Evolutionary conservation across 1,140 invertebrate genomes (phyloP).

Genomic region (Drosophila sproati): DNA sequence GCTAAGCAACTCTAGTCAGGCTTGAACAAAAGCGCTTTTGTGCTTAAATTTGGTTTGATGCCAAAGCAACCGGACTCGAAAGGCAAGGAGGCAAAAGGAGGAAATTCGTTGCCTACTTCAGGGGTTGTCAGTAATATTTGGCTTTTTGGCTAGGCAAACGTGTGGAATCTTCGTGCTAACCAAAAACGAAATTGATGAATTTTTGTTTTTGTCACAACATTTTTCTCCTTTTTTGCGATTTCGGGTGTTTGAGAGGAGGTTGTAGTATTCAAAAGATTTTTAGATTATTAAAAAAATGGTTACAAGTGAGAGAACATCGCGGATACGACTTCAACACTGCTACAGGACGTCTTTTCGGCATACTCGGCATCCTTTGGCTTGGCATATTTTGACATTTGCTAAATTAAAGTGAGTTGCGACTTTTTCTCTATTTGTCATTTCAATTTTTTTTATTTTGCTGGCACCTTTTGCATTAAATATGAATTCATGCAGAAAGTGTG

Average conservation of each 20-base stretch:
- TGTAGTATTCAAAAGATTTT: constrained; percentile 65
- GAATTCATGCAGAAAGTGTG: constrained; percentile 62
- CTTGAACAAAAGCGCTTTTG: constrained; percentile 54
- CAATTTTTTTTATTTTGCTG: constrained; percentile 19
- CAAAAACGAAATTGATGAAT: constrained; percentile 57
- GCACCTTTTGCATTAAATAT: constrained; percentile 66
- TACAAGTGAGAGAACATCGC: constrained; percentile 38
- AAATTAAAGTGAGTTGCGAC: constrained; percentile 71
- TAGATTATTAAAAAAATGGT: constrained; percentile 75
- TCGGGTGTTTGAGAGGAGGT: constrained; percentile 43
- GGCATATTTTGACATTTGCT: constrained; percentile 64
- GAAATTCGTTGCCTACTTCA: constrained; percentile 37
- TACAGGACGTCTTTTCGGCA: constrained; percentile 6
- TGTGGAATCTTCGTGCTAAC: constrained; percentile 13
- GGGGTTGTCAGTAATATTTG: constrained; percentile 47
- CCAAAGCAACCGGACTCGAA: constrained; percentile 22
- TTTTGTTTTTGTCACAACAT: constrained; percentile 51
- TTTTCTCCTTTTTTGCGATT: constrained; percentile 30
- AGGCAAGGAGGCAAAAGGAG: background rate
- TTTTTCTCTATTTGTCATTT: constrained; percentile 23
- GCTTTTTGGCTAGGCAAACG: constrained; percentile 29
- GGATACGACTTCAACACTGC: constrained; percentile 10
- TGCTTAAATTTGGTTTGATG: constrained; percentile 48
- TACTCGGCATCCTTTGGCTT: constrained; percentile 16
- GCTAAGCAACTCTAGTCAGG: constrained; percentile 19